A percentile compares a stretch with the other conserved stretches of the same genome.
Evolutionary conservation across 2,888 invertebrate species (phyloP).

Genomic region (Diarsia mendica): DNA sequence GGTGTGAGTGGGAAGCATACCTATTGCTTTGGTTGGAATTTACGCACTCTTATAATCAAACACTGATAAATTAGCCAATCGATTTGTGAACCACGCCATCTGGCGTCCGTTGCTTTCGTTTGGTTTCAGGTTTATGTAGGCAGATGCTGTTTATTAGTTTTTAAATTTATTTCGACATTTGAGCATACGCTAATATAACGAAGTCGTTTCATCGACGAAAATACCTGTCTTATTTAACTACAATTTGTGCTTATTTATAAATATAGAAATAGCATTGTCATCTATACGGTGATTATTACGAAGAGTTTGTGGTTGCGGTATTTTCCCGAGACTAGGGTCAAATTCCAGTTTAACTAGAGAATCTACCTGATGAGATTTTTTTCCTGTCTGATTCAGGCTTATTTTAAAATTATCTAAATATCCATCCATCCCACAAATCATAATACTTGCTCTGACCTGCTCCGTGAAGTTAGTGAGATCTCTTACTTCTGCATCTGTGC

Average conservation of each 20-base stretch:
- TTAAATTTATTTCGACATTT: not conserved
- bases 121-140: not conserved
- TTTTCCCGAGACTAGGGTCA: not conserved
- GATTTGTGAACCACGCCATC: slow-evolving; percentile 49
- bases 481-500: not conserved
- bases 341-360: not conserved
- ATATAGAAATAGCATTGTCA: not conserved
- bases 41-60: slow-evolving; percentile 22
- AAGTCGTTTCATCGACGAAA: not conserved
- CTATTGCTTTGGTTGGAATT: slow-evolving; percentile 50
- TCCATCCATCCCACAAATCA: not conserved
- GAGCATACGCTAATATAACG: not conserved
- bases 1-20: slow-evolving; percentile 56
- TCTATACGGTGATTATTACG: not conserved
- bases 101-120: slow-evolving; percentile 4
- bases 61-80: not conserved
- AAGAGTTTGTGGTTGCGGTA: not conserved
- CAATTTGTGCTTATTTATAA: not conserved
- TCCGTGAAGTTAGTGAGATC: not conserved
- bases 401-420: not conserved
- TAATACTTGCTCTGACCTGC: not conserved
- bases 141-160: not conserved
- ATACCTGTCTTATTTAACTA: not conserved
- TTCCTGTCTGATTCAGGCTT: not conserved
- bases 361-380: not conserved